Conservation (phyloP, 2,888 invertebrate genomes). For the Stenoptilia bipunctidactyla region DNA sequence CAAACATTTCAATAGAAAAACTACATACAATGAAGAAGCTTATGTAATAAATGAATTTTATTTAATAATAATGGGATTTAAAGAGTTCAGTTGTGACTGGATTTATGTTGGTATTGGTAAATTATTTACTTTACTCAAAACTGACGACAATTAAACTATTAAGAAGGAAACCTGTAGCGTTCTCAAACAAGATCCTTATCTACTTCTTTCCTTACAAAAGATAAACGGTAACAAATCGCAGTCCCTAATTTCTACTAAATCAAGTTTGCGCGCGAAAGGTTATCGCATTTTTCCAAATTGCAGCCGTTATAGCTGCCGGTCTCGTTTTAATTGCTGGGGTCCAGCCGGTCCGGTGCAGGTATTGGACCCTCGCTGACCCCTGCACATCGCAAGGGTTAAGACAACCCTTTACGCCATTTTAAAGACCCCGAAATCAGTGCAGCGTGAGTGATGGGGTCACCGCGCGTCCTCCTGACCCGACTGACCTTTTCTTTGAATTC, state of each 20-base stretch:
- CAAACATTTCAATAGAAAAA: no score
- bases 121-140: no score
- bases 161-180: no score
- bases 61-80: no score
- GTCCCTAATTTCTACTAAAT: constrained; percentile 31
- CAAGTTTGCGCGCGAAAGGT: constrained; percentile 36
- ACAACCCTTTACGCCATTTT: constrained; percentile 63
- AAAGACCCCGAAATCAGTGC: constrained; percentile 63
- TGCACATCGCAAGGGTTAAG: constrained; percentile 29
- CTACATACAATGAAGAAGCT: no score
- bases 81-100: no score
- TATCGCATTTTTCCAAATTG: constrained; percentile 55
- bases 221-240: constrained; percentile 33
- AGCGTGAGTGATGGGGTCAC: constrained; percentile 68
- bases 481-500: constrained; percentile 54
- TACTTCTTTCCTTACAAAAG: no score
- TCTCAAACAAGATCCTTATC: no score
- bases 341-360: constrained; percentile 52
- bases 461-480: constrained; percentile 51
- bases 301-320: constrained; percentile 47
- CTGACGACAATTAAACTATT: no score
- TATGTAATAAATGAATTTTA: no score
- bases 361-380: constrained; percentile 50
- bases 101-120: no score
- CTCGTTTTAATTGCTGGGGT: constrained; percentile 62